Evolutionary conservation across 2,113 vertebrate genomes (phyloP).

Genomic region (Barnardius zonarius): DNA sequence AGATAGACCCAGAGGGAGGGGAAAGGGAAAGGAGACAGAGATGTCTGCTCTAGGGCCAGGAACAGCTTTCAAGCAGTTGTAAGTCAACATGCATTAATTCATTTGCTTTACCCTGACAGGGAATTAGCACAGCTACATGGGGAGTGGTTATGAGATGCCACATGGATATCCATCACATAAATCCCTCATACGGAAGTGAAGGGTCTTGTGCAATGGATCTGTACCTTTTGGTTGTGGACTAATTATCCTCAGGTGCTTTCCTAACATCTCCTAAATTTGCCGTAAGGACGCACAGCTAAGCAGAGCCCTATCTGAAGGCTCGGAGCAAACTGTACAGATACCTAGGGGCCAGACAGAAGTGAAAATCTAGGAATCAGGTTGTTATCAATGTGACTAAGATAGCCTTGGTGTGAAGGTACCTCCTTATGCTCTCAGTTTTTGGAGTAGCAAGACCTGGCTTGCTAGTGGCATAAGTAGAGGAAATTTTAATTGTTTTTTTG

Average conservation of each 20-base stretch:
- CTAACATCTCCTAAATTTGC: neutral
- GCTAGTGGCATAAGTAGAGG: neutral
- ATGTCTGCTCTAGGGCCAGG: neutral
- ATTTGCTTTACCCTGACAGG: neutral
- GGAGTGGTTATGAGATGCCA: neutral
- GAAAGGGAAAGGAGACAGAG: neutral
- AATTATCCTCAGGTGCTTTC: neutral
- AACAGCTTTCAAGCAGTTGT: neutral
- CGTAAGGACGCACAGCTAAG: neutral
- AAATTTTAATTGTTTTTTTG: neutral
- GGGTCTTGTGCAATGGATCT: neutral
- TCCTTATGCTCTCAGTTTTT: neutral
- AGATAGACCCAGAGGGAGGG: neutral
- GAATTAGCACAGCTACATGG: neutral
- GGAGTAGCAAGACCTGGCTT: neutral
- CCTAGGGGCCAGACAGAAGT: neutral
- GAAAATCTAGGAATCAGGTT: neutral
- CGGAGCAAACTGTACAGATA: neutral
- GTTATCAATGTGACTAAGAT: neutral
- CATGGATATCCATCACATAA: neutral
- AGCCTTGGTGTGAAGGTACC: neutral
- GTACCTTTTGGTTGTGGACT: neutral
- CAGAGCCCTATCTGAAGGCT: neutral
- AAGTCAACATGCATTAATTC: neutral
- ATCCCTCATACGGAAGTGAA: neutral